Conservation (phyloP, 1,140 invertebrate genomes). For the Papilio helenus region DNA sequence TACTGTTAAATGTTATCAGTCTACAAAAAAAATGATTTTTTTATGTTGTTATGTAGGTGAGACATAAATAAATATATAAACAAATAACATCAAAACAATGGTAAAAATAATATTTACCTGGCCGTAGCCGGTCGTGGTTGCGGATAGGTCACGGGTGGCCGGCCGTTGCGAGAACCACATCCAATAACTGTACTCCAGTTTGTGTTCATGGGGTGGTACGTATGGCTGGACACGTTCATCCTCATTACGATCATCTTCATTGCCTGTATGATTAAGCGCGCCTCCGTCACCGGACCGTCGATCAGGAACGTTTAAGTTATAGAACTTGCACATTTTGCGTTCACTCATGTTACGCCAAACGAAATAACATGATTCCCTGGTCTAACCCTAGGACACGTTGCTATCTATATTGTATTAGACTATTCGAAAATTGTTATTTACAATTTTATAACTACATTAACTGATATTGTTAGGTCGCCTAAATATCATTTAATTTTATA, state of each 20-base stretch:
- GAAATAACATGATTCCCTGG: slow-evolving; percentile 79
- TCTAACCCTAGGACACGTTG: slow-evolving; percentile 81
- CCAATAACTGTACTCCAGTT: slow-evolving; percentile 94
- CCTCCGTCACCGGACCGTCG: slow-evolving; percentile 65
- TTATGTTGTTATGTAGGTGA: neutral
- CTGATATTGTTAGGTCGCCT: slow-evolving; percentile 50
- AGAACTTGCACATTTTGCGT: slow-evolving; percentile 82
- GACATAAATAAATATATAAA: slow-evolving; percentile 31
- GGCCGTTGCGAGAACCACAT: slow-evolving; percentile 93
- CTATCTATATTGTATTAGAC: slow-evolving; percentile 58
- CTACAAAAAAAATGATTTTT: neutral
- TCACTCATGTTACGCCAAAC: slow-evolving; percentile 79
- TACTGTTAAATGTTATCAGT: neutral
- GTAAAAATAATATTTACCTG: slow-evolving; percentile 61
- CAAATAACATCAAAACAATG: slow-evolving; percentile 26
- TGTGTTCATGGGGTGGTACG: slow-evolving; percentile 91
- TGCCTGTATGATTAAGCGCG: slow-evolving; percentile 59
- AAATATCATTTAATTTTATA: slow-evolving; percentile 57
- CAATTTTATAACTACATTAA: slow-evolving; percentile 51
- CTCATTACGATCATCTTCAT: slow-evolving; percentile 68
- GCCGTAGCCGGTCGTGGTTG: slow-evolving; percentile 74
- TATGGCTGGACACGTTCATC: slow-evolving; percentile 82
- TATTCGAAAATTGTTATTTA: slow-evolving; percentile 53
- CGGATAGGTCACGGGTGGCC: slow-evolving; percentile 69
- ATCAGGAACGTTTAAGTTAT: slow-evolving; percentile 81